Evolutionary conservation across 2,797 vertebrate species (phyloP), one percentile per base, ranked within the genome.

Genomic region (Acipenser transmontanus): DNA sequence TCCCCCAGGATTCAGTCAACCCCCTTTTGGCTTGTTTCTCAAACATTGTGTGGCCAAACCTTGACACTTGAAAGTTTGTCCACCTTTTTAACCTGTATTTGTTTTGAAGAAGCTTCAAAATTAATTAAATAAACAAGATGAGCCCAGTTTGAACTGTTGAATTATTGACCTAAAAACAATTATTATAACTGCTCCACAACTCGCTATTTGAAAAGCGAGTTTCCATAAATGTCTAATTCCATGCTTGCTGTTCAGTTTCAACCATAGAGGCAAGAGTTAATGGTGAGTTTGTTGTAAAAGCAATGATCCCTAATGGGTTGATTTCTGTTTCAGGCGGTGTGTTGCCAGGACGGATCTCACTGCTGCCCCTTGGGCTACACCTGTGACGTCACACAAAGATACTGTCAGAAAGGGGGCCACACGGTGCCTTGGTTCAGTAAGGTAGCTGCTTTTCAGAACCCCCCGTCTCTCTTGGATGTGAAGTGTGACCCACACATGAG

Each of bases 401-500:
- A 4, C 67, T 91, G 89, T 76, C 71, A 74, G 0, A 79, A n/a
- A 56, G 87, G 77, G 2, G 63, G 11, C 1, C 73, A 0, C 0
- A 63, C 67, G 2, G 65, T 85, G 0, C 81, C 85, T 0, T 89
- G 86, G 87, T 88, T 84, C 76, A 83, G 74, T 20, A 89, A 89
- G 70, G 66, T 86, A 7, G 64, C 65, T 80, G 82, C 88, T 20
- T 0, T 34, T 2, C 59, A 62, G 52, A 34, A 8, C 62, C 48
- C 7, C 20, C 63, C 20, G 17, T 0, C n/a, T 1, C 8, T 60
- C 1, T 12, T 49, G 0, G 86, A 89, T 1, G 74, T 90, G 1
- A 87, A 85, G 66, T 91, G 90, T 51, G 89, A 91, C 64, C 12
- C 85, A 59, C 75, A 80, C 48, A 89, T 69, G 74, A 88, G 84